Conservation (phyloP, 2,113 vertebrate species). For the Ptyas mucosa region DNA sequence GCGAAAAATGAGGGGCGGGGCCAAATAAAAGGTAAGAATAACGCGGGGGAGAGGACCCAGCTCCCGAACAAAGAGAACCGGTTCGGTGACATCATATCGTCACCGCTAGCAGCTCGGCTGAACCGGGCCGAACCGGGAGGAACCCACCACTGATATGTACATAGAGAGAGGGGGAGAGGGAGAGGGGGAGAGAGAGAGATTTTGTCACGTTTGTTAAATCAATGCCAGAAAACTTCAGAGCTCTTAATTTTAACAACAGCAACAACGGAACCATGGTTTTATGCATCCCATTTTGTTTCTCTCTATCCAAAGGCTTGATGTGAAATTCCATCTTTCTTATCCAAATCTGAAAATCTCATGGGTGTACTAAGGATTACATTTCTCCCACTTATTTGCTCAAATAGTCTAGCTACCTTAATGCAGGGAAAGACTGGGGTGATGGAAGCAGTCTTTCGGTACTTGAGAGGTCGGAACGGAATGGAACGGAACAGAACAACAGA, state of each 20-base stretch:
- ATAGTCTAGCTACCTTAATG: neutral
- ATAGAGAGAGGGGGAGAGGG: no score
- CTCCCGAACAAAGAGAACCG: no score
- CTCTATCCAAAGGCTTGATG: neutral
- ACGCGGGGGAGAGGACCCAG: no score
- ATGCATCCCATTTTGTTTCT: neutral
- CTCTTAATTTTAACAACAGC: neutral
- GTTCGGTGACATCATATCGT: no score
- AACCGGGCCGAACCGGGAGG: no score
- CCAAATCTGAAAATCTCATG: neutral
- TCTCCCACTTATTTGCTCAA: neutral
- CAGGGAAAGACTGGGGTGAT: neutral
- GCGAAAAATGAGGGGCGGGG: no score
- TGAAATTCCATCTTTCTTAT: neutral
- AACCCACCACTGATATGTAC: no score
- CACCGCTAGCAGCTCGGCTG: no score
- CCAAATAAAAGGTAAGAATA: no score
- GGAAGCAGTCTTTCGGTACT: neutral
- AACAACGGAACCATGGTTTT: neutral
- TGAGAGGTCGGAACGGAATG: neutral
- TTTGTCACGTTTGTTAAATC: neutral
- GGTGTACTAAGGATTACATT: neutral
- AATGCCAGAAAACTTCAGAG: conserved; percentile 3
- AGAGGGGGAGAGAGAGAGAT: no score
- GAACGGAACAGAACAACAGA: no score